A percentile compares a stretch with the other conserved stretches of the same genome.
phyloP scores from a whole-genome alignment of 2,113 vertebrate species.

The Salvator merianae region DNA sequence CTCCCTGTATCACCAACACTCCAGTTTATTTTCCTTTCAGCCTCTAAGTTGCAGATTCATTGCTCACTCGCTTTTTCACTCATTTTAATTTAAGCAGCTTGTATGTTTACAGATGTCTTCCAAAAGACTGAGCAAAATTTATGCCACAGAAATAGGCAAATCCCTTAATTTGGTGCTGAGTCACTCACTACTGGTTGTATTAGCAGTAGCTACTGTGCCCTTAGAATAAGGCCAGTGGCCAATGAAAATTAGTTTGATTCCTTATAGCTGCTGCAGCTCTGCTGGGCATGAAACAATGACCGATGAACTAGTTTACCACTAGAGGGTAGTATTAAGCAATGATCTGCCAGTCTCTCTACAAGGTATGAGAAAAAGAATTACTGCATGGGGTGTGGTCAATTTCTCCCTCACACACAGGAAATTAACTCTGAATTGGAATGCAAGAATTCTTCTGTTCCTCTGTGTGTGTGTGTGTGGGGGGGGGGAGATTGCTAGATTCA shows the following conservation, averaged over 20 bases:
- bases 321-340: conserved; percentile 58
- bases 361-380: background rate
- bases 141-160: background rate
- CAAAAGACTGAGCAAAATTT: rapidly evolving
- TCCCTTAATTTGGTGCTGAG: background rate
- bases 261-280: background rate
- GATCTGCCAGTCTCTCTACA: background rate
- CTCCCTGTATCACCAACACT: background rate
- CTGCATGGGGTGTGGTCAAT: background rate
- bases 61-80: background rate
- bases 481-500: too few relatives aligned
- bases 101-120: background rate
- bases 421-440: background rate
- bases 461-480: too few relatives aligned
- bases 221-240: background rate
- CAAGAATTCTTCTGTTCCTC: background rate
- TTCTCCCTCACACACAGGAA: background rate
- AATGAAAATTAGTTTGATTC: conserved; percentile 11
- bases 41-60: background rate
- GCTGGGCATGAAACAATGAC: background rate
- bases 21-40: background rate
- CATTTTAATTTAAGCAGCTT: background rate
- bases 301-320: conserved; percentile 30
- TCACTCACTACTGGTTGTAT: background rate
- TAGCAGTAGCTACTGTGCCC: background rate